Conservation (phyloP, 2,797 vertebrate species). For the Acanthurus leucopareius region DNA sequence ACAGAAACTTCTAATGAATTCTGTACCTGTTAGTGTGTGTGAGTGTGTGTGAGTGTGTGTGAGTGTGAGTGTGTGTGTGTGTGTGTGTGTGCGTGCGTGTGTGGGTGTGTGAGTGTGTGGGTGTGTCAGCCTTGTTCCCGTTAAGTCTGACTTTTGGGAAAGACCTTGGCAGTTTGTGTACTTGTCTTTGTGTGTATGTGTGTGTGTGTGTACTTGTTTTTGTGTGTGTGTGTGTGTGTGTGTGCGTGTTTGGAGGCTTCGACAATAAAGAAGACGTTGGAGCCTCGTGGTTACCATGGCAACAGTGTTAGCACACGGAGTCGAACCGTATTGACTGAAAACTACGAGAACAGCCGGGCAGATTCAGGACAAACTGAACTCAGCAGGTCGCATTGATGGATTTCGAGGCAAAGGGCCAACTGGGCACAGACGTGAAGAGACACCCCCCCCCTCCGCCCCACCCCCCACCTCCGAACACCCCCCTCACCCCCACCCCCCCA, state of each 20-base stretch:
- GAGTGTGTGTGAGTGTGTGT: conserved; percentile 19
- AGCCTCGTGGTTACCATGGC: conserved; percentile 39
- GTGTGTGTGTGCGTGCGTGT: conserved; percentile 22
- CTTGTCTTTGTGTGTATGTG: not conserved
- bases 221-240: conserved; percentile 23
- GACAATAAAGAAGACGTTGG: conserved; percentile 15
- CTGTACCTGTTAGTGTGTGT: too few species aligned
- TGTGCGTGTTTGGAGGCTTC: conserved; percentile 13
- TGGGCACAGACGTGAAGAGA: too few species aligned
- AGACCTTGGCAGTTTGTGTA: conserved; percentile 41
- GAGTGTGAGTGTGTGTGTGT: conserved; percentile 20
- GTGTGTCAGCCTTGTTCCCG: conserved; percentile 5
- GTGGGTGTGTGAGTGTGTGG: conserved; percentile 23
- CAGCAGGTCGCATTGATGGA: not conserved
- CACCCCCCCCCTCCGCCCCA: too few species aligned
- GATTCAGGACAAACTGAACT: conserved; percentile 10
- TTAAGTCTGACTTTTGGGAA: conserved; percentile 41
- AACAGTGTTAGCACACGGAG: conserved; percentile 35
- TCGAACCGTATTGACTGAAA: conserved; percentile 13
- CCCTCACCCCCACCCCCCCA: not conserved
- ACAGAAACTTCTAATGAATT: conserved; percentile 9
- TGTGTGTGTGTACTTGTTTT: not conserved
- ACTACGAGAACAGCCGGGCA: conserved; percentile 7
- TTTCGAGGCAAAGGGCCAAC: not conserved
- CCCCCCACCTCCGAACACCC: too few species aligned